These are phyloP conservation scores for Drosophila cardini DNA, from an alignment of 1,140 invertebrate species.

Conservation along the genomic window DNA sequence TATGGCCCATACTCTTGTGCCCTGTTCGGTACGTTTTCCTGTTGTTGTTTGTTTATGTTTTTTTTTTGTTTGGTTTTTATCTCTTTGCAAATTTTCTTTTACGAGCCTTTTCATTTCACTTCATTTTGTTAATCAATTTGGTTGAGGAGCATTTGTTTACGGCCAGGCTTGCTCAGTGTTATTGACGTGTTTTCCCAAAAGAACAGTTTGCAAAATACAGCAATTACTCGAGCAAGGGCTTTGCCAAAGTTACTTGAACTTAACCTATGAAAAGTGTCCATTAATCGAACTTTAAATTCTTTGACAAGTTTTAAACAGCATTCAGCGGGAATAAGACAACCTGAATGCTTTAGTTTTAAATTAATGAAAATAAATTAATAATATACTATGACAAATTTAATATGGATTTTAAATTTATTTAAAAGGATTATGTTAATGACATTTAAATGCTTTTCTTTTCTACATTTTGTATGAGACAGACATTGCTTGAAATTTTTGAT, in stretches of 20 bases:
- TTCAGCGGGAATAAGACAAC: too few relatives aligned
- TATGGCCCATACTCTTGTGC: slow-evolving; percentile 46
- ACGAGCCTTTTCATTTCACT: slow-evolving; percentile 71
- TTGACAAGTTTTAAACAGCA: background rate
- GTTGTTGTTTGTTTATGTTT: slow-evolving; percentile 43
- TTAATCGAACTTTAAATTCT: background rate
- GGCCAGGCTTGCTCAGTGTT: background rate
- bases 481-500: background rate
- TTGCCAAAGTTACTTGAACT: background rate
- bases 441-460: too few relatives aligned
- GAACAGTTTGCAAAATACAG: slow-evolving; percentile 13
- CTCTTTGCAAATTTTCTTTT: slow-evolving; percentile 65
- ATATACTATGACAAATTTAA: too few relatives aligned
- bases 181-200: slow-evolving; percentile 9
- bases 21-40: slow-evolving; percentile 18
- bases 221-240: background rate
- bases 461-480: too few relatives aligned
- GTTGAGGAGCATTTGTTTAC: slow-evolving; percentile 28
- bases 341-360: too few relatives aligned
- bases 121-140: slow-evolving; percentile 77
- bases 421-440: too few relatives aligned
- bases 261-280: background rate
- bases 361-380: too few relatives aligned
- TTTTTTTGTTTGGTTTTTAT: slow-evolving; percentile 34
- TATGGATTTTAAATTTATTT: too few relatives aligned